Evolutionary conservation across 2,113 vertebrate species (phyloP).

Genomic region (Chrysemys picta): DNA sequence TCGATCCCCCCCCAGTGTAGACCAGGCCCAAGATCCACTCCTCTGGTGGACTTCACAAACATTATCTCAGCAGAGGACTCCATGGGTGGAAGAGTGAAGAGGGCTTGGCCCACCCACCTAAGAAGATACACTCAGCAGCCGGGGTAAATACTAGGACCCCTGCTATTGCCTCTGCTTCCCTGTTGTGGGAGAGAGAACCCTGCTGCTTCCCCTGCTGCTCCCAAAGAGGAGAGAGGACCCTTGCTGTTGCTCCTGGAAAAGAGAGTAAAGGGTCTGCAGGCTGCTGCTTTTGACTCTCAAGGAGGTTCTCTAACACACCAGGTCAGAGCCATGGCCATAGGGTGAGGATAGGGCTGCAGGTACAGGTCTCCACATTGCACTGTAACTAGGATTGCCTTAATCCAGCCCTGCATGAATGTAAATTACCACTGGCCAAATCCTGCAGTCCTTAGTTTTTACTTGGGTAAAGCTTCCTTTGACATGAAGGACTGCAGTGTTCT

Average conservation of each 20-base stretch:
- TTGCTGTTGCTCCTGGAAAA: not conserved
- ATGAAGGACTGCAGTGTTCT: not conserved
- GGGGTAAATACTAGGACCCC: not conserved
- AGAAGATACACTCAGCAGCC: not conserved
- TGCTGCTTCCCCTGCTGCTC: not conserved
- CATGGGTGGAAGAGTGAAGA: not conserved
- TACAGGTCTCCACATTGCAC: not conserved
- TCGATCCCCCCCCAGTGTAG: no score
- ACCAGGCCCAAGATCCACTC: not conserved
- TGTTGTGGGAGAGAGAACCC: not conserved
- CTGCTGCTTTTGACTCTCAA: not conserved
- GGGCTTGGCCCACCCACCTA: not conserved
- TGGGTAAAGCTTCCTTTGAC: not conserved
- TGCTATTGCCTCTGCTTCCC: not conserved
- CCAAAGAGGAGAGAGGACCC: not conserved
- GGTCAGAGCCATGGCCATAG: not conserved
- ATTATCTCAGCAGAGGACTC: not conserved
- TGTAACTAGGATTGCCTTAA: not conserved
- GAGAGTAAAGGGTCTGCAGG: not conserved
- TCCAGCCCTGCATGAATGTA: not conserved
- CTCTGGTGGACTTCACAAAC: not conserved
- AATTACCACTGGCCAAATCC: not conserved
- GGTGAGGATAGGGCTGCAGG: rapidly evolving
- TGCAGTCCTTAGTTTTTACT: not conserved
- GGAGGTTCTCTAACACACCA: not conserved